Evolutionary conservation across 2,888 invertebrate species (phyloP).

Genomic region (Eilema griseolum): DNA sequence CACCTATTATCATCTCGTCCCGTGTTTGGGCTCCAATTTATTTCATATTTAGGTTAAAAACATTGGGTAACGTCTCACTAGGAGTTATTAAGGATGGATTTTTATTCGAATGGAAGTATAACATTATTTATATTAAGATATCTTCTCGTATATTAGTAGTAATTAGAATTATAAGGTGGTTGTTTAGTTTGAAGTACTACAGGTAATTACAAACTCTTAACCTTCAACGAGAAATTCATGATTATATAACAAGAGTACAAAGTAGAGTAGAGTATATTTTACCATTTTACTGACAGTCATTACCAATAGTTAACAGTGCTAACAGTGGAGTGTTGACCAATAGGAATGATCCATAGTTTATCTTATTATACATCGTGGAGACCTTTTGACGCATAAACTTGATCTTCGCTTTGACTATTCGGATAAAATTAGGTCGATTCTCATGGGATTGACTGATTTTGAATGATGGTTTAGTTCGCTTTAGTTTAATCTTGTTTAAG

Average conservation of each 20-base stretch:
- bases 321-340: no score
- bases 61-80: neutral
- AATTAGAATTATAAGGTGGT: neutral
- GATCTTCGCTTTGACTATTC: no score
- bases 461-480: no score
- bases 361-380: no score
- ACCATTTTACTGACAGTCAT: no score
- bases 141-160: neutral
- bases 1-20: neutral
- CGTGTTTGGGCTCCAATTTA: neutral
- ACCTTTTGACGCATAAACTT: no score
- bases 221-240: neutral
- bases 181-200: neutral
- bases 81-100: neutral
- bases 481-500: no score
- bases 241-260: neutral
- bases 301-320: no score
- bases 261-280: no score
- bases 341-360: no score
- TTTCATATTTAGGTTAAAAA: conserved; percentile 1
- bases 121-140: neutral
- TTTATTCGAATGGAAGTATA: neutral
- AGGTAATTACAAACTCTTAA: neutral
- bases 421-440: no score
- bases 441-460: no score